phyloP scores from a whole-genome alignment of 2,888 invertebrate species.

The Ophion slaviceki region DNA sequence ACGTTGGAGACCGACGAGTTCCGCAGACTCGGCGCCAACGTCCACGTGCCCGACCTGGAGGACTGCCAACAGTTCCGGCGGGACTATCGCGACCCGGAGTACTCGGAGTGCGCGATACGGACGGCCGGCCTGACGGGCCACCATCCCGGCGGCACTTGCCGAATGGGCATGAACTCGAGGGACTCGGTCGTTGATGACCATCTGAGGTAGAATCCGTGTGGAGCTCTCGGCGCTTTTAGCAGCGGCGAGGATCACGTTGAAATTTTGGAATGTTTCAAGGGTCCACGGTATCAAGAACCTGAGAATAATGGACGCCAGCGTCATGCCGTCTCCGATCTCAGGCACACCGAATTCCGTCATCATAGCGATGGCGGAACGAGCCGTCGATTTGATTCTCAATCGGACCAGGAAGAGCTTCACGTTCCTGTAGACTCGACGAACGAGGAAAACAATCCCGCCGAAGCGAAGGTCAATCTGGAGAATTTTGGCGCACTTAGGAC shows the following conservation, averaged over 20 bases:
- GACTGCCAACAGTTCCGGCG: conserved; percentile 86
- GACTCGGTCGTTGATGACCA: conserved; percentile 88
- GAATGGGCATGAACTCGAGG: conserved; percentile 85
- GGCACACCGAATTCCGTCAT: conserved; percentile 90
- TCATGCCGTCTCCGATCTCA: conserved; percentile 91
- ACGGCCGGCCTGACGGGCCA: conserved; percentile 89
- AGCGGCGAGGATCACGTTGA: neutral
- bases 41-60: conserved; percentile 88
- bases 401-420: neutral
- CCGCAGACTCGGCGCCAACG: conserved; percentile 86
- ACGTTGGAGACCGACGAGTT: conserved; percentile 86
- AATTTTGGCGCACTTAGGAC: neutral
- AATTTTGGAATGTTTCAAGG: conserved; percentile 83
- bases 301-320: conserved; percentile 92
- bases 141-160: conserved; percentile 92
- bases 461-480: neutral
- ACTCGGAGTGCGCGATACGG: conserved; percentile 87
- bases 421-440: neutral
- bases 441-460: neutral
- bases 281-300: conserved; percentile 87
- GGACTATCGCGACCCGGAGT: conserved; percentile 84
- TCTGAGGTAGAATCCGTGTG: conserved; percentile 84
- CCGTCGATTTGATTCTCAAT: conserved; percentile 85
- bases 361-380: conserved; percentile 88
- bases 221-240: neutral